phyloP scores from a whole-genome alignment of 2,113 vertebrate genomes.

The Puma concolor region DNA sequence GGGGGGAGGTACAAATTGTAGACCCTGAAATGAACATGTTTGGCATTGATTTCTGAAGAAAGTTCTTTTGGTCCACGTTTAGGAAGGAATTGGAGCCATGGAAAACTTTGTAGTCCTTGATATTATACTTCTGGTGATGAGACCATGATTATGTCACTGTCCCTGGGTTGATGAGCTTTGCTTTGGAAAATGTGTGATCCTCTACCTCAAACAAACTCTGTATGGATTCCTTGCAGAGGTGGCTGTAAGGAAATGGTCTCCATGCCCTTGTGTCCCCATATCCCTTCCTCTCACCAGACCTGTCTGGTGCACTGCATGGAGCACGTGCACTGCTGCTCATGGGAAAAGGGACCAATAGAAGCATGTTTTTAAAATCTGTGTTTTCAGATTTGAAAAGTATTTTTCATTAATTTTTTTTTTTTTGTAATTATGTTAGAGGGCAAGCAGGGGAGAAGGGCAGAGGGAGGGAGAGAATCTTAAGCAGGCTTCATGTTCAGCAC shows the following conservation, averaged over 20 bases:
- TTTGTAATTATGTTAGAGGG: too few species aligned
- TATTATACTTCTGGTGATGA: neutral
- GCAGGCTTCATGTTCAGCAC: too few species aligned
- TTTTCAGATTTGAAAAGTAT: neutral
- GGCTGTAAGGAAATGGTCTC: neutral
- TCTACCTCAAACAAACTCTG: neutral
- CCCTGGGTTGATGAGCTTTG: neutral
- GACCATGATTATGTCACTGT: neutral
- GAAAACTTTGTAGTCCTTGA: neutral
- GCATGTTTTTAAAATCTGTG: neutral
- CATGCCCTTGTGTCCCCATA: neutral
- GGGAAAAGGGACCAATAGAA: neutral
- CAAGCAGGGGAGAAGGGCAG: too few species aligned
- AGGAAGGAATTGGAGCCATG: neutral
- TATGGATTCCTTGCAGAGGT: neutral
- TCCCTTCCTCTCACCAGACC: neutral
- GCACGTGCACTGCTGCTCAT: too few species aligned
- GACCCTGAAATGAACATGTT: neutral
- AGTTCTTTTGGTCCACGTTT: neutral
- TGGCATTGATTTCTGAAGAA: neutral
- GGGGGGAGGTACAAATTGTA: neutral
- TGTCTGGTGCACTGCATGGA: neutral
- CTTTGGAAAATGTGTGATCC: slow-evolving; percentile 40
- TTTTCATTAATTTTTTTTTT: neutral
- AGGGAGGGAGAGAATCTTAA: too few species aligned